Conservation (phyloP, 1,140 invertebrate species). For the Cydia amplana region DNA sequence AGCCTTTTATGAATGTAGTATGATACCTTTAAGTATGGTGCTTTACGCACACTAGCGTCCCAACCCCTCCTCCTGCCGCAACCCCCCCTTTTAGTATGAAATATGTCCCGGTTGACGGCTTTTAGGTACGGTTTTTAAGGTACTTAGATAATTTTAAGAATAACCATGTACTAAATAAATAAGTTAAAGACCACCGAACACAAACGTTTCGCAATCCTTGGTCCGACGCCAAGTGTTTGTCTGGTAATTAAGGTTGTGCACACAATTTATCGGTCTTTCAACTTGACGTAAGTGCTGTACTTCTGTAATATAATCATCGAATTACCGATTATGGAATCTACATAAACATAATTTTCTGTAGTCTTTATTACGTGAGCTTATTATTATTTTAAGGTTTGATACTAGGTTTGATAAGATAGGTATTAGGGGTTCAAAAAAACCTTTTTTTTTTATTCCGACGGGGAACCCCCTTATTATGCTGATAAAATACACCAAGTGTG, state of each 20-base stretch:
- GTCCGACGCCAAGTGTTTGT: constrained; percentile 54
- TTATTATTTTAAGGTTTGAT: background rate
- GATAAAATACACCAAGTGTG: no score
- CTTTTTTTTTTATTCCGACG: no score
- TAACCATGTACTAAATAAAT: constrained; percentile 34
- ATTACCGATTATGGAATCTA: background rate
- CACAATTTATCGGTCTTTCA: constrained; percentile 67
- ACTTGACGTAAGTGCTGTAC: constrained; percentile 43
- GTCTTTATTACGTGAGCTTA: background rate
- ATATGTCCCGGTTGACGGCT: no score
- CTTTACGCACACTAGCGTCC: no score
- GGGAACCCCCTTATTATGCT: no score
- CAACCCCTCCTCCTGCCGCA: no score
- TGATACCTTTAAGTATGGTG: no score
- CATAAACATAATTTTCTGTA: background rate
- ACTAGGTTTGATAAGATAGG: no score
- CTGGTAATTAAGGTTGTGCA: constrained; percentile 68
- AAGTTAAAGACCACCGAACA: constrained; percentile 36
- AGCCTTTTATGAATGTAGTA: no score
- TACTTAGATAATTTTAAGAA: background rate
- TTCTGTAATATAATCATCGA: constrained; percentile 23
- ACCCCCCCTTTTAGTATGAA: no score
- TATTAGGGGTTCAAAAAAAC: no score
- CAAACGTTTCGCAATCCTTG: constrained; percentile 68
- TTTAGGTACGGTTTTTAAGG: no score